A percentile compares a stretch with the other conserved stretches of the same genome.
Conservation (phyloP, 2,888 invertebrate genomes). For the Agrochola lota region DNA sequence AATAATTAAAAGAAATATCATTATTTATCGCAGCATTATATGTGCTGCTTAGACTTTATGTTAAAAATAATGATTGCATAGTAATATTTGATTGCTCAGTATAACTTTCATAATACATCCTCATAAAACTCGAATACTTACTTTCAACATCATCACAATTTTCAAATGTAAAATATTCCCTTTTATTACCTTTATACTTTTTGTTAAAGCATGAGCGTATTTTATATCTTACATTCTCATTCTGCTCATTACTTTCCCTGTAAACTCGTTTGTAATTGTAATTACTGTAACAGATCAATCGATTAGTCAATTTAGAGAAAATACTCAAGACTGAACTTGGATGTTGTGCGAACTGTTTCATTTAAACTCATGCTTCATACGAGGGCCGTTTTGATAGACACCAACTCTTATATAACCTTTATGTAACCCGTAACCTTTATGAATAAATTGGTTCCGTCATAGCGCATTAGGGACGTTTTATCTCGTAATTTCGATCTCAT, state of each 20-base stretch:
- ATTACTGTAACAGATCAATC: conserved; percentile 75
- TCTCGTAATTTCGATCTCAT: no score
- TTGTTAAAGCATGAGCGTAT: conserved; percentile 33
- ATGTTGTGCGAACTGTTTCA: conserved; percentile 73
- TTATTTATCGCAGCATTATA: conserved; percentile 8
- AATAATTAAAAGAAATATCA: background rate
- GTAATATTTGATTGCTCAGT: background rate
- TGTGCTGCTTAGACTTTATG: conserved; percentile 11
- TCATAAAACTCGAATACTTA: conserved; percentile 19
- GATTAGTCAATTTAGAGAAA: conserved; percentile 87
- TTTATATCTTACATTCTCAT: conserved; percentile 1
- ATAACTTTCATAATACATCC: background rate
- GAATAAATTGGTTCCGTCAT: background rate
- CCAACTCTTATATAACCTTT: background rate
- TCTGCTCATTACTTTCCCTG: conserved; percentile 32
- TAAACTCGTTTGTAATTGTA: conserved; percentile 52
- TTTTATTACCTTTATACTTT: background rate
- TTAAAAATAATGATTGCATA: background rate
- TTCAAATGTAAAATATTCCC: background rate
- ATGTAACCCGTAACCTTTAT: background rate
- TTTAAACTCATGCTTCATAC: conserved; percentile 50
- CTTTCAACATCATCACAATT: conserved; percentile 21
- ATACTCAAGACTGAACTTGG: conserved; percentile 87
- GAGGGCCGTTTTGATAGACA: conserved; percentile 36
- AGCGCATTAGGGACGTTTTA: background rate